Evolutionary conservation across 2,113 vertebrate genomes (phyloP).

Genomic region (Pimephales promelas): DNA sequence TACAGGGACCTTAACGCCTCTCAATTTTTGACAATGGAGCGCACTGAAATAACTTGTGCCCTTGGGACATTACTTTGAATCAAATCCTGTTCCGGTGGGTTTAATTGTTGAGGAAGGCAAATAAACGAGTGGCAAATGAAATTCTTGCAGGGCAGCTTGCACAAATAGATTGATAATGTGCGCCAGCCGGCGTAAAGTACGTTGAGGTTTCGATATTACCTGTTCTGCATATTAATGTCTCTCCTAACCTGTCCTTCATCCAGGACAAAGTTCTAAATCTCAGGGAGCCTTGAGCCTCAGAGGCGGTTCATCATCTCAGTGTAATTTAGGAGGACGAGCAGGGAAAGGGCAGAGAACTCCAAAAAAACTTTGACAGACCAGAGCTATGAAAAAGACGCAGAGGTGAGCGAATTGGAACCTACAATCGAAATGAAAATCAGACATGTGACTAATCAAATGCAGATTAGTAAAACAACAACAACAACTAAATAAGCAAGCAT

Average conservation of each 20-base stretch:
- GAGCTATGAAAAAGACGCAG: slow-evolving; percentile 34
- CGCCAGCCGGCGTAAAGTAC: slow-evolving; percentile 66
- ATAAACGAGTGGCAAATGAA: slow-evolving; percentile 75
- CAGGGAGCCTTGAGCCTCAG: slow-evolving; percentile 71
- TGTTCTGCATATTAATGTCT: slow-evolving; percentile 79
- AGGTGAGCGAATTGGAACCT: slow-evolving; percentile 2
- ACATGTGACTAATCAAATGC: not conserved
- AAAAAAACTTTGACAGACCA: slow-evolving; percentile 60
- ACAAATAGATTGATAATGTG: slow-evolving; percentile 78
- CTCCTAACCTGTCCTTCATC: slow-evolving; percentile 76
- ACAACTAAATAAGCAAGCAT: not conserved
- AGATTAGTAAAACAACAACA: slow-evolving; percentile 5
- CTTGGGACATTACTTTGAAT: slow-evolving; percentile 67
- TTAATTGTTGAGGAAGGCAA: slow-evolving; percentile 71
- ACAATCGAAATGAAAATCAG: slow-evolving; percentile 36
- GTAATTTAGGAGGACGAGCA: slow-evolving; percentile 72
- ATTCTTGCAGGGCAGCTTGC: slow-evolving; percentile 72
- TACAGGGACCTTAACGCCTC: too few relatives aligned
- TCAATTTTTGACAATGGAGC: slow-evolving; percentile 57
- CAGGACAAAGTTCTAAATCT: slow-evolving; percentile 79
- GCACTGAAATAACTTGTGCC: slow-evolving; percentile 64
- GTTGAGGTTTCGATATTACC: slow-evolving; percentile 69
- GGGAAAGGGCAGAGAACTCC: slow-evolving; percentile 66
- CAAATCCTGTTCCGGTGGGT: slow-evolving; percentile 68
- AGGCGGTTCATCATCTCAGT: slow-evolving; percentile 70